phyloP scores from a whole-genome alignment of 37 sponge, comb jelly and placozoan genomes.

The Haliclona indistincta region DNA sequence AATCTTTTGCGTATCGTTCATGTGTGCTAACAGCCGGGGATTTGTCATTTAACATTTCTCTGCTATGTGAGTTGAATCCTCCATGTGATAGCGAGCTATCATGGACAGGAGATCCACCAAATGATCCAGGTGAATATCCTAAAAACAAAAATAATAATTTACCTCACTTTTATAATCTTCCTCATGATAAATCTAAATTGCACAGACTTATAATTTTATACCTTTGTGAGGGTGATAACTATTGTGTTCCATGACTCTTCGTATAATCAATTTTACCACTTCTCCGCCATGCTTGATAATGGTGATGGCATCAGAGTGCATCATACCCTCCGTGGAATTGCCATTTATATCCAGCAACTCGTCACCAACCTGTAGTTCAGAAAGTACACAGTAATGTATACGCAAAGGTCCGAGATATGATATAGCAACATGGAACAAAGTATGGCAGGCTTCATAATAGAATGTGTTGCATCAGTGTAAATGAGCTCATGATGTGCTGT shows the following conservation, averaged over 20 bases:
- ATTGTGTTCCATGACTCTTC: slow-evolving; percentile 53
- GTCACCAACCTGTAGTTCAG: slow-evolving; percentile 77
- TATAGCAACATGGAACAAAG: no score
- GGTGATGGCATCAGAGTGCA: slow-evolving; percentile 89
- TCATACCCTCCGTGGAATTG: slow-evolving; percentile 79
- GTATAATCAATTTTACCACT: slow-evolving; percentile 66
- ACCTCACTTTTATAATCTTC: no score
- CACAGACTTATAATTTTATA: no score
- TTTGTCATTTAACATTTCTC: slow-evolving; percentile 3
- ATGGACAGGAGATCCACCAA: no score
- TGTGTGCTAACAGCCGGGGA: not conserved
- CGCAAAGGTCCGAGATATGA: no score
- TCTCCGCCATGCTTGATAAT: slow-evolving; percentile 89
- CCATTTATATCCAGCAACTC: slow-evolving; percentile 96
- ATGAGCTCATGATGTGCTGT: no score
- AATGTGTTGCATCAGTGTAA: no score
- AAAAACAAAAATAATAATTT: no score
- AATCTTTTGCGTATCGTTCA: slow-evolving; percentile 10
- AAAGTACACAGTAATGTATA: not conserved
- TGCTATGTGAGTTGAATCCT: not conserved
- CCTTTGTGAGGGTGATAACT: not conserved
- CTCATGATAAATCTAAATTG: no score
- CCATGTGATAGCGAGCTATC: not conserved
- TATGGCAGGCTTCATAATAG: no score
- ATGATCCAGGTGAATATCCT: no score